Percentiles rank a stretch among this genome's conserved stretches.
Conservation (phyloP, 2,797 vertebrate genomes). For the Nothura maculosa region DNA sequence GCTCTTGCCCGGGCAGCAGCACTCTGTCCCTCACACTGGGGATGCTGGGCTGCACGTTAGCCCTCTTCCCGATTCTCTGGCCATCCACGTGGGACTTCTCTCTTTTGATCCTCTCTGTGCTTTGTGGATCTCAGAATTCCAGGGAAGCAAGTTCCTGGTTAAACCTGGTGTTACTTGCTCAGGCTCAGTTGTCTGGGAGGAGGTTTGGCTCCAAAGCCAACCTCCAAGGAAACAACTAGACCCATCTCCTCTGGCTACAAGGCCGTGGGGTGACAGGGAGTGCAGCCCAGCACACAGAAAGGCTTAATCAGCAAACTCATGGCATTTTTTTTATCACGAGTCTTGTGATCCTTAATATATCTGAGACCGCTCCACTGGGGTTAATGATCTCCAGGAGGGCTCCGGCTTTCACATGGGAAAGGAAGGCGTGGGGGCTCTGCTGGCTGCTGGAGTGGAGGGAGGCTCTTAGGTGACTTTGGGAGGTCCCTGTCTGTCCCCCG, state of each 20-base stretch:
- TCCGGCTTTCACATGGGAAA: neutral
- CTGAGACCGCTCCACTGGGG: neutral
- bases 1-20: neutral
- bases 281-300: neutral
- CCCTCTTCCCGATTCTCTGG: neutral
- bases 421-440: fast-evolving
- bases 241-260: fast-evolving
- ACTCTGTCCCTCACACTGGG: too few species aligned
- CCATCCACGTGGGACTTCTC: neutral
- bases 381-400: slow-evolving; percentile 1
- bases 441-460: neutral
- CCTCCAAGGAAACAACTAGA: neutral
- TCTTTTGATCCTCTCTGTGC: neutral
- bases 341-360: slow-evolving; percentile 49
- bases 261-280: fast-evolving
- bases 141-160: neutral
- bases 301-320: neutral
- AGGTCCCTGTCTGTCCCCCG: fast-evolving
- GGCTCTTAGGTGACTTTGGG: neutral
- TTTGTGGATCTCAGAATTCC: neutral
- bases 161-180: neutral
- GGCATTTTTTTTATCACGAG: neutral
- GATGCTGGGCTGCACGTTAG: too few species aligned
- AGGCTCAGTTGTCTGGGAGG: neutral
- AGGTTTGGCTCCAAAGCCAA: neutral